Evolutionary conservation across 2,113 vertebrate species (phyloP), one percentile per base, ranked within the genome.

Genomic region (Equus przewalskii): DNA sequence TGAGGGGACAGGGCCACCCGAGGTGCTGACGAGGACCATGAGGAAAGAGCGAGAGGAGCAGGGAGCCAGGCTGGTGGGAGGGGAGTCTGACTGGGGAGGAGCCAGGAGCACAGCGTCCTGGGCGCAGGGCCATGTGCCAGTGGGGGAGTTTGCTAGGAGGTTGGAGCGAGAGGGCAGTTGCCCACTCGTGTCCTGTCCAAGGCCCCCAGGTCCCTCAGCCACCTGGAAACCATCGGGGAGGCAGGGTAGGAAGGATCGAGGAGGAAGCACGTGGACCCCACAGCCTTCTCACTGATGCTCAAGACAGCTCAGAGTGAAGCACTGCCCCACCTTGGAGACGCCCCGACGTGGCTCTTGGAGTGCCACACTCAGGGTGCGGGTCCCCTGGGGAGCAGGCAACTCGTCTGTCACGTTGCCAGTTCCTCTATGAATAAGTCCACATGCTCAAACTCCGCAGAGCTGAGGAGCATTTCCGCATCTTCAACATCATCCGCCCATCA

Each of bases 401-500:
- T 1, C 5, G 12, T 14, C 64, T 13, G 51, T 65, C 28, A 14
- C 28, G 2, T 28, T 30, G 28, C 64, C 64, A 2, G 12, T 30
- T 30, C 64, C 30, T 30, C 28, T 10, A 6, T 14, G 64, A 30
- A 65, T 28, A 12, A 56, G 56, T n/a, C 51, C 30, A 79, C 33
- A n/a, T 1, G 51, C 0, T 0, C 0, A 0, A 79, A 24, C 49
- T 19, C 33, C 6, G 4, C 13, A 36, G 12, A 21, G 19, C 28
- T n/a, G 14, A 24, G 0, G 12, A 80, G 78, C 19, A 56, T 56
- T 36, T 56, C 51, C 33, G 36, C 33, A 1, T 15, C 12, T 1
- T 0, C 3, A 2, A 36, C 0, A 0, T 51, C 78, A 13, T 54
- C 51, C 15, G 51, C 51, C 51, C 13, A 54, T 54, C 51, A 1